Conservation (phyloP, 2,888 invertebrate genomes). For the Epinotia ramella region DNA sequence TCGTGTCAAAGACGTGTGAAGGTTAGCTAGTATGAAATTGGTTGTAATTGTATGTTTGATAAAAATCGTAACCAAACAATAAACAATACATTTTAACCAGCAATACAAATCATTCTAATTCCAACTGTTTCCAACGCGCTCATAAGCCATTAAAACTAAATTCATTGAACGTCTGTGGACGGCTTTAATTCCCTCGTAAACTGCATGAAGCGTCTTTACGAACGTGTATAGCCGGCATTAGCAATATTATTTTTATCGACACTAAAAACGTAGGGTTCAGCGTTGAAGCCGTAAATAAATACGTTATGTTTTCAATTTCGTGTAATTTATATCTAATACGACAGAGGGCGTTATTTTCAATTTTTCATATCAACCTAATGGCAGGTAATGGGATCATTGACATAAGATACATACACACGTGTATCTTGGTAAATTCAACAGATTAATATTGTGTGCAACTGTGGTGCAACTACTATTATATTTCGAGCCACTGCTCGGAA, state of each 20-base stretch:
- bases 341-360: constrained; percentile 24
- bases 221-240: constrained; percentile 44
- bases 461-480: no score
- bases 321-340: constrained; percentile 34
- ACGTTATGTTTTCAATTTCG: constrained; percentile 45
- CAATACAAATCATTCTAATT: constrained; percentile 29
- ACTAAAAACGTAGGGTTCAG: constrained; percentile 43
- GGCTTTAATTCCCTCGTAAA: constrained; percentile 43
- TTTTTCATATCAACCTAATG: constrained; percentile 5
- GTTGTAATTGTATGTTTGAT: not conserved
- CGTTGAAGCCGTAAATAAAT: constrained; percentile 42
- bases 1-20: no score
- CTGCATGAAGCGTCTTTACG: constrained; percentile 42
- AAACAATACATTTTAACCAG: constrained; percentile 12
- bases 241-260: constrained; percentile 46
- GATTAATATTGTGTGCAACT: no score
- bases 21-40: no score
- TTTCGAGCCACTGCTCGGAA: no score
- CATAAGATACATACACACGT: not conserved
- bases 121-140: constrained; percentile 30
- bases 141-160: constrained; percentile 42
- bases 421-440: no score
- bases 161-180: constrained; percentile 41
- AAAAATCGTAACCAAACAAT: constrained; percentile 38
- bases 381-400: not conserved